Base-by-base conservation (phyloP, 1,140 invertebrate genomes). In the Cephus cinctus region DNA sequence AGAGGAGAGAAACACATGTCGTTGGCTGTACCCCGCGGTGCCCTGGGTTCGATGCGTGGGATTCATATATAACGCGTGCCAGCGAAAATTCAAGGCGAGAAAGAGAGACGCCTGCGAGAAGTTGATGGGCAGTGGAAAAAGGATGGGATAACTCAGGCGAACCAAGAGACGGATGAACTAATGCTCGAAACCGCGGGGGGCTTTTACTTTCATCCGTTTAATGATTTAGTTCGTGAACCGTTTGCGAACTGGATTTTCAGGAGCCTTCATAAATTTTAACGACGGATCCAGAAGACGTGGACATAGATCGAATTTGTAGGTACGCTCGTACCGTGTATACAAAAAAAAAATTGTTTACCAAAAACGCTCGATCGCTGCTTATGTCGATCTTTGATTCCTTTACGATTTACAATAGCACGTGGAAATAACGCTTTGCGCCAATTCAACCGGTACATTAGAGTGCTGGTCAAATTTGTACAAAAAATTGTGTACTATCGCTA, bases 1-100 rank as follows among this genome's bases (percentile, higher is more conserved):
- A 52, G 49, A 52, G 53, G 54, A 62, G 61, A 59, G 63, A 65
- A 76, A 76, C 74, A 76, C 70, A 76, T 76, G 74, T 76, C 73
- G 73, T 63, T 75, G 61, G 64, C 50, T 63, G 66, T 75, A 69
- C 59, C 73, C 73, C 73, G 71, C 54, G 52, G 73, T 63, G 71
- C 65, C 58, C 54, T 61, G 63, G 63, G 59, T 69, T 69, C 68
- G 63, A 66, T 76, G 69, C 73, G 71, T 76, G 68, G 70, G 71
- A 73, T 74, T 75, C 71, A 69, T 75, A 64, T 65, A 68, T 68
- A 61, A 60, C 52, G 54, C 52, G 54, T 52, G 46, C 55, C 39
- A 47, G 49, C 54, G 57, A 38, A 63, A 62, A 59, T 49, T 50
- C 9, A 20, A 32, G 30, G 40, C 38, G 46, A 47, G 52, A 48